Evolutionary conservation across 1,140 invertebrate species (phyloP), one percentile per base, ranked within the genome.

Genomic region (Bradysia coprophila): DNA sequence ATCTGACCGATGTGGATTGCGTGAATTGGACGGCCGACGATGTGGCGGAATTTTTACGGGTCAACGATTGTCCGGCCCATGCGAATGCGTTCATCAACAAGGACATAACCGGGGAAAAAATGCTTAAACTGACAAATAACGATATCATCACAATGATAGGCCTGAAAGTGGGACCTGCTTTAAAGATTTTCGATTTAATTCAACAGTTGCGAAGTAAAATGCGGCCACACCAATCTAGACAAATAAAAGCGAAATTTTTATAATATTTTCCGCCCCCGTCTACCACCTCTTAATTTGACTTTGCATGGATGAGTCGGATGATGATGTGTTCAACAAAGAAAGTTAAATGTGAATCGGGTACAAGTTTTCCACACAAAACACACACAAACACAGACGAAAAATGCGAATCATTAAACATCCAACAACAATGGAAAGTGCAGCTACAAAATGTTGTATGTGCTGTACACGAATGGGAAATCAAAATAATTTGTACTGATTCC

Each of bases 161-260:
- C 47, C 90, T 87, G 69, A 94, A 93, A 71, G 85, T 94, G 42
- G 91, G 91, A 4, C 89, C 90, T 6, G 90, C 88, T 4, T 56
- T 94, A 20, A 94, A 94, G 68, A 92, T 95, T 56, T 84, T 75
- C 53, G 86, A 93, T 64, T 69, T 95, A 33, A 86, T 94, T 50
- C 77, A 83, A 52, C 83, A 89, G 52, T 66, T 91, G 13, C n/a
- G 18, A 44, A 57, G 57, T 48, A 59, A 57, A 39, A 42, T 59
- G 10, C 59, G 59, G 49, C 57, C 57, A 37, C 48, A 55, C 28
- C 57, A 53, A 48, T 54, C 57, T 32, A 51, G 57, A 49, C 47
- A 54, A 32, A 54, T 56, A 40, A 59, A 59, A 49, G 48, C 53
- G 23, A 59, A 59, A n/a, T n/a, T n/a, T n/a, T n/a, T n/a, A n/a